Evolutionary conservation across 2,888 invertebrate genomes (phyloP), one percentile per base, ranked within the genome.

Genomic region (Agrotis exclamationis): DNA sequence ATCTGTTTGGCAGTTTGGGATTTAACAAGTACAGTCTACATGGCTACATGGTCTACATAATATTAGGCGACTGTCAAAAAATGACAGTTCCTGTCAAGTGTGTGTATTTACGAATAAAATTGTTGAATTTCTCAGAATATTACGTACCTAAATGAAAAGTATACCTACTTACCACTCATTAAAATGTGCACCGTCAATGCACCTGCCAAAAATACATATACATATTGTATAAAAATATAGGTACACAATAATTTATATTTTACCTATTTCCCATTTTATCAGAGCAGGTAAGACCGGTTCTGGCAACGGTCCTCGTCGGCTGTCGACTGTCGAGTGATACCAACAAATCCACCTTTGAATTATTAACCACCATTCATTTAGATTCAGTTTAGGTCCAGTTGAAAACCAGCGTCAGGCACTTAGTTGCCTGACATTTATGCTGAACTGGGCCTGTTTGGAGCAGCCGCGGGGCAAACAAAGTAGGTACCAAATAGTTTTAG

Each of bases 331-430:
- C 63, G 58, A 53, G 47, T 68, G 65, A 59, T 59, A 48, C 58
- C 57, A 48, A 74, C 70, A 75, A 82, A 85, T 77, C 76, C 22
- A 44, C 71, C 63, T 71, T 82, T 86, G 79, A 84, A 86, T 87
- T 82, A 84, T 86, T 85, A 80, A 85, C 79, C 73, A 66, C 56
- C 57, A 64, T 78, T 79, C 71, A 72, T 79, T 80, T n/a, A n/a
- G n/a, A n/a, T n/a, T n/a, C n/a, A n/a, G n/a, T n/a, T n/a, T n/a
- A n/a, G n/a, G n/a, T n/a, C n/a, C n/a, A n/a, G n/a, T n/a, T n/a
- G n/a, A n/a, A n/a, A n/a, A n/a, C n/a, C n/a, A n/a, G n/a, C n/a
- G n/a, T n/a, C n/a, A n/a, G n/a, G n/a, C n/a, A n/a, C n/a, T n/a
- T n/a, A n/a, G n/a, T n/a, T n/a, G n/a, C n/a, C n/a, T n/a, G n/a